Percentiles rank a stretch among this genome's conserved stretches.
These are phyloP conservation scores for Drosophila melanica DNA, from an alignment of 1,140 invertebrate species.

Conservation along the genomic window DNA sequence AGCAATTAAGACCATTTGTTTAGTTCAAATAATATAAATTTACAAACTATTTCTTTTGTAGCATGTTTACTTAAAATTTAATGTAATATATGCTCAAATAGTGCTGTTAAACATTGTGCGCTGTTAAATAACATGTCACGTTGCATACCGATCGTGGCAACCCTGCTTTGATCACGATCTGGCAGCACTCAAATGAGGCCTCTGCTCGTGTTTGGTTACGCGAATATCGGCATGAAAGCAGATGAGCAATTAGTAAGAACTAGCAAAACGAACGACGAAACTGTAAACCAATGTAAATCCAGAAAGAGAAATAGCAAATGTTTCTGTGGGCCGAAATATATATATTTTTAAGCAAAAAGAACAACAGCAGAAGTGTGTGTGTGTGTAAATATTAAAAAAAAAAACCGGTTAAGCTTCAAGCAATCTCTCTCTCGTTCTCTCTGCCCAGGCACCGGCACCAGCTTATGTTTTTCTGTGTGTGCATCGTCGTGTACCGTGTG, in stretches of 20 bases:
- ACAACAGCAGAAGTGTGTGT: slow-evolving; percentile 10
- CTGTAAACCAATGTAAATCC: slow-evolving; percentile 26
- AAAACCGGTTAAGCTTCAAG: slow-evolving; percentile 49
- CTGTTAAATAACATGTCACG: slow-evolving; percentile 15
- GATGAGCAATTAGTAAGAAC: slow-evolving; percentile 42
- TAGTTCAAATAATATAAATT: too few species aligned
- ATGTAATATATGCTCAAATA: not conserved
- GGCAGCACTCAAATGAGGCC: slow-evolving; percentile 45
- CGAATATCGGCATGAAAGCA: slow-evolving; percentile 65
- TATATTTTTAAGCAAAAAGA: slow-evolving; percentile 9
- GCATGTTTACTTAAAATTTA: not conserved
- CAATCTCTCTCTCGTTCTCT: slow-evolving; percentile 14
- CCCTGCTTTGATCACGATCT: slow-evolving; percentile 29
- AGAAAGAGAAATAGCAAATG: slow-evolving; percentile 21
- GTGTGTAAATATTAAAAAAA: slow-evolving; percentile 52
- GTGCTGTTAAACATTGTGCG: slow-evolving; percentile 21
- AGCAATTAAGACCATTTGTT: not conserved
- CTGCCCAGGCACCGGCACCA: slow-evolving; percentile 62
- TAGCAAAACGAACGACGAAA: slow-evolving; percentile 33
- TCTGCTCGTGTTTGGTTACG: slow-evolving; percentile 52
- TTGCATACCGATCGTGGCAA: slow-evolving; percentile 25
- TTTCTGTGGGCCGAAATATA: slow-evolving; percentile 24
- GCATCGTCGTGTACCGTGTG: slow-evolving; percentile 25
- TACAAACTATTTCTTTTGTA: not conserved
- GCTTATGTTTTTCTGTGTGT: slow-evolving; percentile 48